Percentiles rank a stretch among this genome's conserved stretches.
phyloP scores from a whole-genome alignment of 2,888 invertebrate species.

The Synanthedon myopaeformis region DNA sequence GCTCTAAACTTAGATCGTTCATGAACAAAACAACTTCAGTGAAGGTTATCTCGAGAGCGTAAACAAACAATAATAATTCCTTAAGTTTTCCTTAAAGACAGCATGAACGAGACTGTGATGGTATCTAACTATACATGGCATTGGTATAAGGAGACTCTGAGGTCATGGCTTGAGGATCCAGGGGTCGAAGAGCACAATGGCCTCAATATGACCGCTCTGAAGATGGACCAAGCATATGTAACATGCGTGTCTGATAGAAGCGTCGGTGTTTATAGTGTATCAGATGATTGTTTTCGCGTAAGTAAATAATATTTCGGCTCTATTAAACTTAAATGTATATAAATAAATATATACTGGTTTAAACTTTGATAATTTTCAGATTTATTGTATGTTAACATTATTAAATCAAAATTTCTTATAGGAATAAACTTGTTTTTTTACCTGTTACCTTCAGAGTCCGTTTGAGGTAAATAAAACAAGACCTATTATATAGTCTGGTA shows the following conservation, averaged over 20 bases:
- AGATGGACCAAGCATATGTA: slow-evolving; percentile 77
- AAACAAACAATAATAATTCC: not conserved
- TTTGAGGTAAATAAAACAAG: no score
- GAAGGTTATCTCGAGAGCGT: not conserved
- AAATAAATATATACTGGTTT: no score
- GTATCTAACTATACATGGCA: slow-evolving; percentile 44
- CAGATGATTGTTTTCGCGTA: slow-evolving; percentile 79
- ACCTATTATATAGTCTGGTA: no score
- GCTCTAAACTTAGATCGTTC: not conserved
- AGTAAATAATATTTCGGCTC: slow-evolving; percentile 20
- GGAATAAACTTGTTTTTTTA: no score
- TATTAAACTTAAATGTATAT: no score
- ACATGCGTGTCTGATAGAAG: slow-evolving; percentile 40
- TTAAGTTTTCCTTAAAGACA: not conserved
- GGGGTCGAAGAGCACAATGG: slow-evolving; percentile 58
- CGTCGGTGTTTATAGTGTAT: slow-evolving; percentile 74
- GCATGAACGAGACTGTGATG: slow-evolving; percentile 37
- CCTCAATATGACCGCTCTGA: slow-evolving; percentile 68
- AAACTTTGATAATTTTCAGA: no score
- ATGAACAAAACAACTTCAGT: not conserved
- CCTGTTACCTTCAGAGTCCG: no score
- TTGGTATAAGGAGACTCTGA: slow-evolving; percentile 52
- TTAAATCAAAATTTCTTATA: no score
- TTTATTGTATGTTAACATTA: no score
- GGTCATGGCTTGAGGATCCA: slow-evolving; percentile 72